phyloP scores from a whole-genome alignment of 2,888 invertebrate species.

The Drosophila kanekoi region DNA sequence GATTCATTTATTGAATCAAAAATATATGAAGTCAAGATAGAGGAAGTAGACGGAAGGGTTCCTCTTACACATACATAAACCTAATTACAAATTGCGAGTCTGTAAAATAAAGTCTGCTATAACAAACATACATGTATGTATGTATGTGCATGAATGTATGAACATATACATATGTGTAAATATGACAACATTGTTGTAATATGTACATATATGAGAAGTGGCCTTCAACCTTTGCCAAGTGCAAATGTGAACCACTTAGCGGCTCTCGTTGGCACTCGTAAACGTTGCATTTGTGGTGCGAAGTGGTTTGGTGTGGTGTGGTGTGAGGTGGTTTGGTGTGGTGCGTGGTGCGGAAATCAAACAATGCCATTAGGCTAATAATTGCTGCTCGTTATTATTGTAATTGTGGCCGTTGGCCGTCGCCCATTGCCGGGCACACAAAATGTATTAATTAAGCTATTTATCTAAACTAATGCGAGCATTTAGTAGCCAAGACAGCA shows the following conservation, averaged over 20 bases:
- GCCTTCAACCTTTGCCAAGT: slow-evolving; percentile 32
- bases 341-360: slow-evolving; percentile 63
- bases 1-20: no score
- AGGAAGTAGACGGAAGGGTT: no score
- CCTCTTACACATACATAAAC: no score
- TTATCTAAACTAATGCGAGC: slow-evolving; percentile 81
- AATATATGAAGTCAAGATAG: no score
- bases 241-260: slow-evolving; percentile 37
- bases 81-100: no score
- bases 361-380: slow-evolving; percentile 77
- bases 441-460: slow-evolving; percentile 80
- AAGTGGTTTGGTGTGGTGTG: neutral
- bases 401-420: slow-evolving; percentile 64
- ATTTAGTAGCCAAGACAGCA: slow-evolving; percentile 79
- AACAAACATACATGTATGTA: no score
- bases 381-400: slow-evolving; percentile 76
- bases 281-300: slow-evolving; percentile 1
- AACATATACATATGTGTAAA: neutral
- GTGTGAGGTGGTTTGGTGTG: slow-evolving; percentile 9
- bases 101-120: no score
- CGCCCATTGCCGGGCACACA: slow-evolving; percentile 46
- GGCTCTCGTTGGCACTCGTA: slow-evolving; percentile 6
- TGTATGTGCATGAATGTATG: neutral
- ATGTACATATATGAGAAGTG: neutral
- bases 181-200: neutral